These are phyloP conservation scores for Oryzias dopingdopingensis DNA, from an alignment of 2,797 vertebrate genomes.

Conservation along the genomic window DNA sequence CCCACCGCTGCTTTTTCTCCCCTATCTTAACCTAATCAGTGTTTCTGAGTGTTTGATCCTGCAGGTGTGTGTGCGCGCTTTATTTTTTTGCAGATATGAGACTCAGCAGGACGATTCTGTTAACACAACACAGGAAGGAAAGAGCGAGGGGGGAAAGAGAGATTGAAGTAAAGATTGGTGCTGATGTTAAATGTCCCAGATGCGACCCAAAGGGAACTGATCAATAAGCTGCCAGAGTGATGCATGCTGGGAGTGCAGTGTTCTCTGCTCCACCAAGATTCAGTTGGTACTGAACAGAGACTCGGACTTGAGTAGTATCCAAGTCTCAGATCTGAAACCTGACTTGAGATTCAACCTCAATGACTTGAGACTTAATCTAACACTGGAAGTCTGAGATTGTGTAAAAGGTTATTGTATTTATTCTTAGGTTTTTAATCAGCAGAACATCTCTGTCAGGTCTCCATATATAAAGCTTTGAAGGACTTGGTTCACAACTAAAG, in stretches of 20 bases:
- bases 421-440: too few species aligned
- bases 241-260: slow-evolving; percentile 50
- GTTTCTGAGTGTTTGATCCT: slow-evolving; percentile 47
- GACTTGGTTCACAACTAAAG: too few species aligned
- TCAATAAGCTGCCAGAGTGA: slow-evolving; percentile 65
- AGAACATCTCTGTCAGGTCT: too few species aligned
- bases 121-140: slow-evolving; percentile 45
- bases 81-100: slow-evolving; percentile 15
- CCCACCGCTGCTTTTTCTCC: slow-evolving; percentile 17
- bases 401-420: too few species aligned
- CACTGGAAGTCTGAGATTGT: too few species aligned
- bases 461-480: too few species aligned
- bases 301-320: too few species aligned
- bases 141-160: slow-evolving; percentile 15
- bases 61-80: slow-evolving; percentile 15
- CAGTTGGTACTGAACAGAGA: background rate
- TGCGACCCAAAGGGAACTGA: slow-evolving; percentile 46
- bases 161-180: slow-evolving; percentile 40
- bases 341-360: too few species aligned
- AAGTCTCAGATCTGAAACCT: too few species aligned
- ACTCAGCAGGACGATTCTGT: slow-evolving; percentile 36
- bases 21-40: slow-evolving; percentile 52
- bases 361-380: too few species aligned
- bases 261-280: slow-evolving; percentile 17
- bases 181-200: slow-evolving; percentile 44